A percentile compares a stretch with the other conserved stretches of the same genome.
Conservation (phyloP, 2,113 vertebrate species). For the Caretta caretta region DNA sequence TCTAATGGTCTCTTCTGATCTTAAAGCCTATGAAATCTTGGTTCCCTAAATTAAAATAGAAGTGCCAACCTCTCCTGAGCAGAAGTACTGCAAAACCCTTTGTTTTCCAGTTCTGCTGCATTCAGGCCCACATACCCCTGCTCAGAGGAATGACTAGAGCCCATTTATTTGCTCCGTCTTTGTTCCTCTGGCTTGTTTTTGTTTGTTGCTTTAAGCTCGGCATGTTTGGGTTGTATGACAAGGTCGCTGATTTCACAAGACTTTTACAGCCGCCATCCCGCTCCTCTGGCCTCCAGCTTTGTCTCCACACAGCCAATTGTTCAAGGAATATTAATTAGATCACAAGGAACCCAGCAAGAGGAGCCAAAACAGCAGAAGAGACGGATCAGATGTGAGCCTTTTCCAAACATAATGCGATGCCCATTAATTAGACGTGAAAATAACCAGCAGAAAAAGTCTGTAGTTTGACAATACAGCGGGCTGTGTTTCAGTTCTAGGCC, state of each 20-base stretch:
- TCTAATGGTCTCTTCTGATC: neutral
- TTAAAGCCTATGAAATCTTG: neutral
- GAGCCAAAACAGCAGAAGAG: neutral
- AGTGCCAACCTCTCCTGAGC: neutral
- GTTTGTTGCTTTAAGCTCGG: slow-evolving; percentile 58
- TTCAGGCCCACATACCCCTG: neutral
- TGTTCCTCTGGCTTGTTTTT: neutral
- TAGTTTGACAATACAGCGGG: neutral
- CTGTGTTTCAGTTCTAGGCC: neutral
- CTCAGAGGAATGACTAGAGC: neutral
- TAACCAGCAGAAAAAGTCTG: neutral
- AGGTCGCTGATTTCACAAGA: slow-evolving; percentile 71
- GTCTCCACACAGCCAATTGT: slow-evolving; percentile 2
- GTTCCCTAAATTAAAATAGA: neutral
- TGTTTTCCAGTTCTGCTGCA: neutral
- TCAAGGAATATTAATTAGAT: slow-evolving; percentile 50
- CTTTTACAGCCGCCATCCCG: slow-evolving; percentile 17
- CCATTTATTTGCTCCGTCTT: slow-evolving; percentile 15
- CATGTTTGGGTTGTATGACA: slow-evolving; percentile 29
- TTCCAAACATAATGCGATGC: neutral
- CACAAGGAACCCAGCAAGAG: neutral
- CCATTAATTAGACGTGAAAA: neutral
- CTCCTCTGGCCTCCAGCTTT: slow-evolving; percentile 36
- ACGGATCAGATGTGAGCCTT: neutral
- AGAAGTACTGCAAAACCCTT: neutral